Base-by-base conservation (phyloP, 92 coral and sea anemone species). In the Phenganax subtilis region DNA sequence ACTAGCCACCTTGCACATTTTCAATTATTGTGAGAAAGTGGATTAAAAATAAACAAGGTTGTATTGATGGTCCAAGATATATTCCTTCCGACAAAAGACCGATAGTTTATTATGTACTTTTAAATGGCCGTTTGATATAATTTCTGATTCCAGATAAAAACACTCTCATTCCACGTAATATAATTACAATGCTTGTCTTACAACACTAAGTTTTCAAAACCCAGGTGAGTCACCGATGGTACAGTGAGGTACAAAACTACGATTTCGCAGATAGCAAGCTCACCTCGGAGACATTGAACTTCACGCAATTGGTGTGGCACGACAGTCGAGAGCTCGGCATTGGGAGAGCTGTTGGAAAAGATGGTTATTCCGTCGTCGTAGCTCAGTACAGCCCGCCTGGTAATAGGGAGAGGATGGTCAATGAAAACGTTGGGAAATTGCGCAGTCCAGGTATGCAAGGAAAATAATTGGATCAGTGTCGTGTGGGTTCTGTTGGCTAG, bases 231-330 rank as follows among this genome's bases (percentile, higher is more conserved):
- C 97, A 92, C 75, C 91, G 91, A 12, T 96, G 99, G 99, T 96
- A 96, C 80, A 97, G 93, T 62, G 99, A 92, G 75, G 85, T 89
- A 54, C 86, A 78, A 25, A 72, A 85, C 75, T 90, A 83, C 58
- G 93, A 92, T 65, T 92, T 88, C 70, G 56, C 85, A 58, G 84
- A 73, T 16, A 85, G 89, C 16, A 65, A 82, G 54, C 81, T 92
- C 51, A 89, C 86, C 57, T 76, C 99, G 37, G 89, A 89, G 37
- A 88, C 97, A 72, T 92, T 97, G 84, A 91, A 97, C 58, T 96
- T 96, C 87, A 89, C 96, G 75, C 99, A 96, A 85, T 90, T 96
- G 55, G 83, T 96, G 10, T 96, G 99, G 99, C 94, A 88, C 78
- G 93, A 88, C 51, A 88, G 93, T 54, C 97, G 97, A 57, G 96